Evolutionary conservation across 2,113 vertebrate genomes (phyloP).

Genomic region (Carassius gibelio): DNA sequence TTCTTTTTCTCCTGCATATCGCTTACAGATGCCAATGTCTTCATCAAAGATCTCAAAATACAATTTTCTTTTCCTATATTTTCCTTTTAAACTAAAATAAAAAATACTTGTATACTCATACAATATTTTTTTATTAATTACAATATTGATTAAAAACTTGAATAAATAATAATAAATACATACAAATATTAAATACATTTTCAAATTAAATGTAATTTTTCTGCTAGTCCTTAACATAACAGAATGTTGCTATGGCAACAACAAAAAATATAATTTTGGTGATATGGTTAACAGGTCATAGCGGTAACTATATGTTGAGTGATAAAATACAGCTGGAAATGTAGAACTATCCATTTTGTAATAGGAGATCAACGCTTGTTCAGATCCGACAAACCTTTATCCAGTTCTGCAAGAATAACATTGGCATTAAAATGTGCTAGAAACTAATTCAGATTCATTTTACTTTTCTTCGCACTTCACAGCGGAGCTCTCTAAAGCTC

Average conservation of each 20-base stretch:
- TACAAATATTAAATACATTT: not conserved
- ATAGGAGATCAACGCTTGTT: not conserved
- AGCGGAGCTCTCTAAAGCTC: not conserved
- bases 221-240: not conserved
- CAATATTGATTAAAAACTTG: not conserved
- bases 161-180: not conserved
- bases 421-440: not conserved
- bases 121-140: not conserved
- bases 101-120: not conserved
- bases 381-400: not conserved
- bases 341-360: not conserved
- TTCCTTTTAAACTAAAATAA: too few species aligned
- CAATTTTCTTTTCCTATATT: not conserved
- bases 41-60: not conserved
- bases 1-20: not conserved
- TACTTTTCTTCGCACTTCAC: not conserved
- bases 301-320: not conserved
- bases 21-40: not conserved
- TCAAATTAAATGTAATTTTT: not conserved
- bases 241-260: not conserved
- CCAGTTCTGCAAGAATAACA: constrained; percentile 10
- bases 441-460: constrained; percentile 22
- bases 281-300: not conserved
- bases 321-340: not conserved
- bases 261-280: not conserved